These are phyloP conservation scores for Lethenteron reissneri DNA, from an alignment of 2,113 vertebrate species.

Conservation along the genomic window DNA sequence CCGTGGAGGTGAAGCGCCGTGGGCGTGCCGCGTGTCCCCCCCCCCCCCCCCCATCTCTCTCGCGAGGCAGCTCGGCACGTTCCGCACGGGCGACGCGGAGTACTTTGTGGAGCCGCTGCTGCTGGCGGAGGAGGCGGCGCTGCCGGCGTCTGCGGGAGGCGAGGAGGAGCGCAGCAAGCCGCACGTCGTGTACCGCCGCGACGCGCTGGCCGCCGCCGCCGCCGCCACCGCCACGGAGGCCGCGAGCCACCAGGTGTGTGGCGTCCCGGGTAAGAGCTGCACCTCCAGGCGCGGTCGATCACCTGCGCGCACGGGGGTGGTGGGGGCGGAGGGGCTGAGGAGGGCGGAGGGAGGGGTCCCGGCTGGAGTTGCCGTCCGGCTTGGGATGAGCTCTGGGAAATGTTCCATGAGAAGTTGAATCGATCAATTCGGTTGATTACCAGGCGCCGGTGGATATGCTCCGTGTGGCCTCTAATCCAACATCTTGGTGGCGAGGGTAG, in stretches of 20 bases:
- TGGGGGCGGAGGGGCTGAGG: not conserved
- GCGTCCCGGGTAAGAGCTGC: constrained; percentile 25
- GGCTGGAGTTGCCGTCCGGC: too few species aligned
- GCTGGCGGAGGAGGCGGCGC: constrained; percentile 43
- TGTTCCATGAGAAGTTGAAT: too few species aligned
- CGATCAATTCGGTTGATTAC: too few species aligned
- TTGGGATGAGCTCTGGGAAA: too few species aligned
- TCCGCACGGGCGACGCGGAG: constrained; percentile 76
- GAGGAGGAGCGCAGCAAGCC: constrained; percentile 87
- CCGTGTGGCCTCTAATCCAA: too few species aligned
- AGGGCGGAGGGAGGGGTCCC: not conserved
- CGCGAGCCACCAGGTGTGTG: too few species aligned
- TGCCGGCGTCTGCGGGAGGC: constrained; percentile 33
- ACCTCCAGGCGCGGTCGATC: constrained; percentile 46
- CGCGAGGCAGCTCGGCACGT: constrained; percentile 60
- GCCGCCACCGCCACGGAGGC: constrained; percentile 10
- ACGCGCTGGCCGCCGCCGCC: constrained; percentile 21
- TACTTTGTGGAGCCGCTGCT: constrained; percentile 87
- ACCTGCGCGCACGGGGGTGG: not conserved
- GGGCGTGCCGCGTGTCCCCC: too few species aligned
- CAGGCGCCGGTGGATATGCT: too few species aligned
- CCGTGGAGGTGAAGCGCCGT: too few species aligned
- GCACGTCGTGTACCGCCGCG: constrained; percentile 65
- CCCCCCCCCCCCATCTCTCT: not conserved
- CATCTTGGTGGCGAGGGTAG: too few species aligned